Evolutionary conservation across 2,888 invertebrate species (phyloP).

Genomic region (Parnassius smintheus): DNA sequence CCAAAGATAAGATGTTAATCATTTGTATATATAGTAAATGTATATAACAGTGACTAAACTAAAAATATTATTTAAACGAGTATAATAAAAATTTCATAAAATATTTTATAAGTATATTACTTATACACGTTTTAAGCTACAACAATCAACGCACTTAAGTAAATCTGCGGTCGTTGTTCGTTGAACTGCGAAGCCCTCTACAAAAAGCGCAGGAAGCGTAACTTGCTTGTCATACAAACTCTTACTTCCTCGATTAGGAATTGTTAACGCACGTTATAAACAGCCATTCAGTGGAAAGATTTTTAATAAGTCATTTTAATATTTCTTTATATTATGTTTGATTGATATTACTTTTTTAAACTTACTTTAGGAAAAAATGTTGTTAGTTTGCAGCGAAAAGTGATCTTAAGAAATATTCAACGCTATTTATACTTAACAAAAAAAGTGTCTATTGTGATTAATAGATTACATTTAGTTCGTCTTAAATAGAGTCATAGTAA

Average conservation of each 20-base stretch:
- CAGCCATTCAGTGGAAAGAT: not conserved
- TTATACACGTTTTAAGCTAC: not conserved
- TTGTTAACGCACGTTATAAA: constrained; percentile 15
- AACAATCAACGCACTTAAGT: constrained; percentile 5
- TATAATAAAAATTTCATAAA: too few species aligned
- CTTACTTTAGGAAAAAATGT: not conserved
- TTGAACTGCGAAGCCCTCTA: constrained; percentile 25
- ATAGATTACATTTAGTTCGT: too few species aligned
- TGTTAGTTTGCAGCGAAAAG: not conserved
- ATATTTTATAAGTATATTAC: not conserved
- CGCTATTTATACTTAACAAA: too few species aligned
- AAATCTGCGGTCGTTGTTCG: constrained; percentile 14
- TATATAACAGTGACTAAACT: too few species aligned
- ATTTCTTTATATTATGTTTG: too few species aligned
- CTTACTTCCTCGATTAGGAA: constrained; percentile 9
- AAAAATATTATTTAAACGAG: too few species aligned
- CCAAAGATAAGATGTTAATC: too few species aligned
- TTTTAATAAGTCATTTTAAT: not conserved
- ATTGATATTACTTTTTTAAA: not conserved
- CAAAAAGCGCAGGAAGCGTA: constrained; percentile 25
- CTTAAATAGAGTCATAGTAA: too few species aligned
- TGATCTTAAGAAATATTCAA: too few species aligned
- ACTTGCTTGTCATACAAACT: constrained; percentile 24
- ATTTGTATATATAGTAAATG: too few species aligned
- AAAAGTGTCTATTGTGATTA: too few species aligned